Percentiles rank a stretch among this genome's conserved stretches.
Evolutionary conservation across 2,113 vertebrate species (phyloP).

Genomic region (Bettongia penicillata): DNA sequence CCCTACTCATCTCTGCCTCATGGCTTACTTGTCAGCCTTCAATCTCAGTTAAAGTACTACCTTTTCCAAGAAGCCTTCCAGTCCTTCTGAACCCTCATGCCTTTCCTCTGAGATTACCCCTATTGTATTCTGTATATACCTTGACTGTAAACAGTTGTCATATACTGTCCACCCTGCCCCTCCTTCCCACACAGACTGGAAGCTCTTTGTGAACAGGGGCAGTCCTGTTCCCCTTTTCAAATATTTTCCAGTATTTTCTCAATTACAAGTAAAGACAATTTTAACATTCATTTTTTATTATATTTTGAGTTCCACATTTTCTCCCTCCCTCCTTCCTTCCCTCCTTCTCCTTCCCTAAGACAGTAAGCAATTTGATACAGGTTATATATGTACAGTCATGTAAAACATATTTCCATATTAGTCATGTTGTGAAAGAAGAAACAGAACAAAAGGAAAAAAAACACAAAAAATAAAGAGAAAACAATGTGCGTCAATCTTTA

Average conservation of each 20-base stretch:
- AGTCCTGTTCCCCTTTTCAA: too few species aligned
- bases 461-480: neutral
- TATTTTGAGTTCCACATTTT: neutral
- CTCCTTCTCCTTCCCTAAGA: neutral
- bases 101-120: neutral
- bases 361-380: neutral
- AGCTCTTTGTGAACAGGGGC: neutral
- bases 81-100: neutral
- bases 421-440: neutral
- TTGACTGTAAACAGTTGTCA: neutral
- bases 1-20: neutral
- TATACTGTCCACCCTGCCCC: too few species aligned
- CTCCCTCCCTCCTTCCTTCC: neutral
- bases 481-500: neutral
- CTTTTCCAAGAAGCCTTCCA: neutral
- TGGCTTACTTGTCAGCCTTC: neutral
- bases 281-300: too few species aligned
- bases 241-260: too few species aligned
- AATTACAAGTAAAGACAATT: too few species aligned
- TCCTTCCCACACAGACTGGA: neutral
- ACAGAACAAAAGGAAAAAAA: neutral
- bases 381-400: neutral
- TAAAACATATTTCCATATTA: neutral
- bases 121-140: neutral
- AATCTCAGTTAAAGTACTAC: neutral